A percentile compares a stretch with the other conserved stretches of the same genome.
phyloP scores from a whole-genome alignment of 2,113 vertebrate genomes.

The Plectropomus leopardus region DNA sequence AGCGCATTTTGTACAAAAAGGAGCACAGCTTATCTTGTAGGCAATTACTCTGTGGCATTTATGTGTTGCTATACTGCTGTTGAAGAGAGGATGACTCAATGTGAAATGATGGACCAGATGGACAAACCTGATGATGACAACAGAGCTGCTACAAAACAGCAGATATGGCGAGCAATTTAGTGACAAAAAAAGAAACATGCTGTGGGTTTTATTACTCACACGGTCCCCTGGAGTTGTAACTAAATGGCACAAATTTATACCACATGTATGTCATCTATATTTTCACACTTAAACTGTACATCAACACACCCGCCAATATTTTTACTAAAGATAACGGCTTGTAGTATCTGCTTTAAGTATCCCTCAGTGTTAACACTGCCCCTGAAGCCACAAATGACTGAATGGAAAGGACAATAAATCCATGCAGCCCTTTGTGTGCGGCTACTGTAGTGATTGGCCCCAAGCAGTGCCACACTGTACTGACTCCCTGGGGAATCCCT shows the following conservation, averaged over 20 bases:
- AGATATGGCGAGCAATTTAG: not conserved
- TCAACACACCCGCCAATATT: not conserved
- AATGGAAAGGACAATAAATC: slow-evolving; percentile 53
- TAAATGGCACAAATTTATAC: not conserved
- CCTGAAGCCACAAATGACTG: slow-evolving; percentile 37
- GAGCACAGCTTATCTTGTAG: not conserved
- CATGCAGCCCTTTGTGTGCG: slow-evolving; percentile 60
- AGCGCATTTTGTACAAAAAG: not conserved
- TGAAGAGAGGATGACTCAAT: not conserved
- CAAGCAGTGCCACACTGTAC: slow-evolving; percentile 35
- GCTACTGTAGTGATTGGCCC: slow-evolving; percentile 53
- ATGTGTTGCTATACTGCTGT: not conserved
- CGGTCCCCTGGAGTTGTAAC: not conserved
- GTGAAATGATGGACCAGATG: slow-evolving; percentile 18
- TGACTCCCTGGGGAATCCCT: slow-evolving; percentile 21
- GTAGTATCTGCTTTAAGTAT: not conserved
- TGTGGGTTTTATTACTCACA: slow-evolving; percentile 17
- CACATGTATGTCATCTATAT: not conserved
- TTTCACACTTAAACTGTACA: not conserved
- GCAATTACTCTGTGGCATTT: not conserved
- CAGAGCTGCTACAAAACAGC: not conserved
- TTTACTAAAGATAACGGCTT: not conserved
- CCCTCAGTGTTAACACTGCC: not conserved
- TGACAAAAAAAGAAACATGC: not conserved
- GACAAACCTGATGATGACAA: not conserved